Evolutionary conservation across 2,113 vertebrate genomes (phyloP), one percentile per base, ranked within the genome.

Genomic region (Vicugna pacos): DNA sequence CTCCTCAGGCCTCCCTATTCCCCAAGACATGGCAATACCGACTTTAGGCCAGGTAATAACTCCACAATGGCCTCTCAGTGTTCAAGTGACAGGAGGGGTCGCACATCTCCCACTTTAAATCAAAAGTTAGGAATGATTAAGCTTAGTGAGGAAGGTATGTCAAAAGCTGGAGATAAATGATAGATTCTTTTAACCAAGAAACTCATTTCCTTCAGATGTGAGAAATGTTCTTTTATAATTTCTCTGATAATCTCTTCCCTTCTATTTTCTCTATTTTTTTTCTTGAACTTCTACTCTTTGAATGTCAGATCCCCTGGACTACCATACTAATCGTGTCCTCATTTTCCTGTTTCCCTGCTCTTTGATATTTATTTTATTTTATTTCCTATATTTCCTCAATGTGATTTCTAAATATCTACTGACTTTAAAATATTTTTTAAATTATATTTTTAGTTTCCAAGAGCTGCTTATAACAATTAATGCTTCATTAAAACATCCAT

Each of bases 351-450:
- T 82, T 79, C 17, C 14, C 22, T 76, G 13, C 19, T 65, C 9
- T 94, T 89, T 62, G 30, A 35, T 96, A 73, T 94, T 91, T 91
- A 82, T 75, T 76, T 85, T 73, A 58, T 72, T 91, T 35, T 35
- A 35, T 35, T 35, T 89, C 82, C 8, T 89, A 77, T 35, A 26
- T 91, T 89, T 83, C 52, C 60, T 89, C 62, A 32, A 20, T 67
- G 38, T 54, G 35, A 6, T n/a, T 76, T 93, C 22, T 81, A 65
- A 93, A 82, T 15, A 69, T 73, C 79, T 54, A 77, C 13, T 77
- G 30, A 92, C 19, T 91, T 80, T 54, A 94, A 94, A 82, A 75
- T 9, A 75, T 50, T 95, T 80, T n/a, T 77, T 7, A 22, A 87
- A 86, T n/a, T n/a, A n/a, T n/a, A n/a, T n/a, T n/a, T n/a, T n/a